Evolutionary conservation across 2,888 invertebrate genomes (phyloP).

Genomic region (Sussaba pulchella): DNA sequence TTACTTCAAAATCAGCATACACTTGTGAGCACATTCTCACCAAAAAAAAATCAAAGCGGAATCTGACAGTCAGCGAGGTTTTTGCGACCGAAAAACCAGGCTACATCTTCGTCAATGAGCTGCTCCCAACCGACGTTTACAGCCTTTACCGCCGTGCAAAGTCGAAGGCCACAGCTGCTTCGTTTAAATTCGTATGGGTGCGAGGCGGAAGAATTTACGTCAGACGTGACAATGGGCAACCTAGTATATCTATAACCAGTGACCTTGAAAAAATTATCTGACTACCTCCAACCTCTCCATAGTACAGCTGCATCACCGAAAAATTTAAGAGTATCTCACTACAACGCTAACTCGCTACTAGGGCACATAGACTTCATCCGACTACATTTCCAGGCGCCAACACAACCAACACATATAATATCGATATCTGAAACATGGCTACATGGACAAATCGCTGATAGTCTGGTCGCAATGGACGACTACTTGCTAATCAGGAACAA

Average conservation of each 20-base stretch:
- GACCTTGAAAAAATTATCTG: constrained; percentile 1
- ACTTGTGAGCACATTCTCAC: too few species aligned
- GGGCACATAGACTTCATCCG: neutral
- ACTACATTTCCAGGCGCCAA: too few species aligned
- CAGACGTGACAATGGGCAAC: neutral
- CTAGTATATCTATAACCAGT: neutral
- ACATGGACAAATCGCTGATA: neutral
- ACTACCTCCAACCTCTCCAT: neutral
- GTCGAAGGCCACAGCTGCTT: neutral
- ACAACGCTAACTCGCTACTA: constrained; percentile 17
- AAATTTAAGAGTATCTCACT: neutral
- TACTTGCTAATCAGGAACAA: constrained; percentile 45
- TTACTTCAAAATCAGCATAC: too few species aligned
- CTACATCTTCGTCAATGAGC: constrained; percentile 23
- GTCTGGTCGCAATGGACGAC: neutral
- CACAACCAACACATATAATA: too few species aligned
- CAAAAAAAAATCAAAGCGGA: too few species aligned
- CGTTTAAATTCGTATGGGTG: neutral
- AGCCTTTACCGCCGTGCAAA: neutral
- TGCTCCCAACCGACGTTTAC: neutral
- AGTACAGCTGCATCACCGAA: too few species aligned
- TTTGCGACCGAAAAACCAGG: neutral
- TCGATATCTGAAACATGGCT: constrained; percentile 47
- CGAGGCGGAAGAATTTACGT: neutral
- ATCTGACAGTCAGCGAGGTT: neutral